Conservation (phyloP, 2,797 vertebrate species). For the Crypturellus tataupa region DNA sequence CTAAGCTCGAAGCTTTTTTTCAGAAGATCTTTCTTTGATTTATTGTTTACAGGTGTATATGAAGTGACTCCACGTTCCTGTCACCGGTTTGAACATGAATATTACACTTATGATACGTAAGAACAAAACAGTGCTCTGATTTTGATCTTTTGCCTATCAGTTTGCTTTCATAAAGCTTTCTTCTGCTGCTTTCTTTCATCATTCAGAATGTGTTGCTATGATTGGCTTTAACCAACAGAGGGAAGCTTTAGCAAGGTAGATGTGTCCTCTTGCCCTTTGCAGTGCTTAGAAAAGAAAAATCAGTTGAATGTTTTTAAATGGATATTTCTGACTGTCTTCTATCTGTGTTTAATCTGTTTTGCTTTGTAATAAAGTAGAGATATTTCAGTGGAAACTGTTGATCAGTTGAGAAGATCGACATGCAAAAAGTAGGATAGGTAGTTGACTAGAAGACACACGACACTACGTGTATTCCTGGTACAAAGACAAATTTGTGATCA, state of each 20-base stretch:
- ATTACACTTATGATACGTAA: constrained; percentile 98
- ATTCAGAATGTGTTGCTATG: not conserved
- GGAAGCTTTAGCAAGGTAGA: not conserved
- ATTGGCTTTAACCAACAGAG: not conserved
- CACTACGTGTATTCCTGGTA: not conserved
- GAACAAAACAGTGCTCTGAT: constrained; percentile 35
- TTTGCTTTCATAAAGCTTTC: not conserved
- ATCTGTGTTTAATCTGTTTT: not conserved
- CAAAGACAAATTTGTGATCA: not conserved
- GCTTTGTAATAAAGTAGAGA: not conserved
- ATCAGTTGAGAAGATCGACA: not conserved
- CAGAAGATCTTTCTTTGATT: not conserved
- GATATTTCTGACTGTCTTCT: not conserved
- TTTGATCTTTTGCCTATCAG: not conserved
- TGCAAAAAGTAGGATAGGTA: not conserved
- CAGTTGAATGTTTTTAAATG: not conserved
- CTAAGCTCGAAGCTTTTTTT: not conserved
- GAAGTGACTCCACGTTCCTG: constrained; percentile 98
- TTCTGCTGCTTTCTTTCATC: not conserved
- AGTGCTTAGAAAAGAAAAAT: not conserved
- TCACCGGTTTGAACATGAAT: constrained; percentile 96
- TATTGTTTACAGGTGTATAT: constrained; percentile 88
- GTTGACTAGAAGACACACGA: not conserved
- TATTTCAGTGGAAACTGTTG: not conserved
- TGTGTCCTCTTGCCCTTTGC: not conserved